A percentile compares a stretch with the other conserved stretches of the same genome.
Evolutionary conservation across 2,888 invertebrate genomes (phyloP).

Genomic region (Capitulum mitella): DNA sequence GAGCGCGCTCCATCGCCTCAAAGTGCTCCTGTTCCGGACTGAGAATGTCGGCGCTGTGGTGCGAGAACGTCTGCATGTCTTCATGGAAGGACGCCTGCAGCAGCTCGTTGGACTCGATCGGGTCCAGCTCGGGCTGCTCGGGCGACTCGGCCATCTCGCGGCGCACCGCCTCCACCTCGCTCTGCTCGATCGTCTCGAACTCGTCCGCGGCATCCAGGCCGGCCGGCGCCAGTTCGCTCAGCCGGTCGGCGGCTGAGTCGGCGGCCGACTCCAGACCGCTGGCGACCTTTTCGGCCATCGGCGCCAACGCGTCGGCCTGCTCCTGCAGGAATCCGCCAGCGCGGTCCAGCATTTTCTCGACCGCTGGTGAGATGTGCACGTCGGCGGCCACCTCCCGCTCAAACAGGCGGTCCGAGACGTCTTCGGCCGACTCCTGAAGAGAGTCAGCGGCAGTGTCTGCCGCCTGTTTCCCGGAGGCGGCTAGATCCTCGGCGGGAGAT

Average conservation of each 20-base stretch:
- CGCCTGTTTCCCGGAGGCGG: not conserved
- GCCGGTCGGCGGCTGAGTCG: not conserved
- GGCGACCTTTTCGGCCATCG: not conserved
- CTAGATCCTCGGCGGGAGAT: not conserved
- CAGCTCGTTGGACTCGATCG: conserved; percentile 3
- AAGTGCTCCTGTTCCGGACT: conserved; percentile 12
- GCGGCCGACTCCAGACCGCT: not conserved
- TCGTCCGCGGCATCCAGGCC: not conserved
- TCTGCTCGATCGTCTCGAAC: conserved; percentile 16
- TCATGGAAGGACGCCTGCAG: conserved; percentile 18
- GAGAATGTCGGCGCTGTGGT: not conserved
- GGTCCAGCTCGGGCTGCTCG: not conserved
- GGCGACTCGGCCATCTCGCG: not conserved
- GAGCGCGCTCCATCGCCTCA: conserved; percentile 1
- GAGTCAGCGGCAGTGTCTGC: not conserved
- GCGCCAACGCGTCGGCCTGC: not conserved
- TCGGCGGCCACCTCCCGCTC: not conserved
- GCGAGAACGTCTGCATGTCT: conserved; percentile 14
- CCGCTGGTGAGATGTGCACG: not conserved
- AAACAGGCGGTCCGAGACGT: not conserved
- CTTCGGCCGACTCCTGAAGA: not conserved
- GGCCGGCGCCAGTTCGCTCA: not conserved
- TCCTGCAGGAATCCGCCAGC: not conserved
- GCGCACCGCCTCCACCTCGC: conserved; percentile 3
- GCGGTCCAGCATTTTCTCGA: not conserved